These are phyloP conservation scores for Dryoscopus gambensis DNA, from an alignment of 2,113 vertebrate genomes.

Conservation along the genomic window DNA sequence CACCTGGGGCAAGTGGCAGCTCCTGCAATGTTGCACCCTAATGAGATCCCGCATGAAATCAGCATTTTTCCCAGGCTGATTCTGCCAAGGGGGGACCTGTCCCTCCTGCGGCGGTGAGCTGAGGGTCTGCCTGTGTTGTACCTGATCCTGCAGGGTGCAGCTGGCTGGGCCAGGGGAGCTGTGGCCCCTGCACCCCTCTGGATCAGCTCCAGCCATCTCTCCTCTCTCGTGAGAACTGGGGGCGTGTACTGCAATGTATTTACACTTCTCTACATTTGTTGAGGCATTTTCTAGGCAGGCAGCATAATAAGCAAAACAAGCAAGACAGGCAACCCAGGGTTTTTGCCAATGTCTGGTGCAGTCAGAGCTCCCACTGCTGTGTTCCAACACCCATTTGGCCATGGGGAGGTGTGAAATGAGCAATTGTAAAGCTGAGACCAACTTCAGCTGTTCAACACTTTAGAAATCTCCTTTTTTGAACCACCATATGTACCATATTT, in stretches of 20 bases:
- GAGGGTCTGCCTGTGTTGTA: not conserved
- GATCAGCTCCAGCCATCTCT: not conserved
- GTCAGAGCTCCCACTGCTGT: not conserved
- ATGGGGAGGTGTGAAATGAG: not conserved
- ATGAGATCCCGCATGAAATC: not conserved
- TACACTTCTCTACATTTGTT: not conserved
- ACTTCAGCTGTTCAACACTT: not conserved
- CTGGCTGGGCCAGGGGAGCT: not conserved
- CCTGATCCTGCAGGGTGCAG: not conserved
- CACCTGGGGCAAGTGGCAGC: not conserved
- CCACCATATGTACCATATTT: not conserved
- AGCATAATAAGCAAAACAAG: not conserved
- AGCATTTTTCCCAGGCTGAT: not conserved
- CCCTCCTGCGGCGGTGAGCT: rapidly evolving
- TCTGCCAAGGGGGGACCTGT: not conserved
- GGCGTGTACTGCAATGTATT: not conserved
- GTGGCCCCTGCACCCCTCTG: not conserved
- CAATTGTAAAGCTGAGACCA: not conserved
- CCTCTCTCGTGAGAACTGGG: rapidly evolving
- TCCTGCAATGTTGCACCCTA: not conserved
- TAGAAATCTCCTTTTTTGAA: not conserved
- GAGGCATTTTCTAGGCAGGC: not conserved
- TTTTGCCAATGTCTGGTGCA: not conserved
- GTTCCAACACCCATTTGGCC: not conserved
- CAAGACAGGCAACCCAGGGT: rapidly evolving